Evolutionary conservation across 2,797 vertebrate genomes (phyloP), one percentile per base, ranked within the genome.

Genomic region (Anguilla anguilla): DNA sequence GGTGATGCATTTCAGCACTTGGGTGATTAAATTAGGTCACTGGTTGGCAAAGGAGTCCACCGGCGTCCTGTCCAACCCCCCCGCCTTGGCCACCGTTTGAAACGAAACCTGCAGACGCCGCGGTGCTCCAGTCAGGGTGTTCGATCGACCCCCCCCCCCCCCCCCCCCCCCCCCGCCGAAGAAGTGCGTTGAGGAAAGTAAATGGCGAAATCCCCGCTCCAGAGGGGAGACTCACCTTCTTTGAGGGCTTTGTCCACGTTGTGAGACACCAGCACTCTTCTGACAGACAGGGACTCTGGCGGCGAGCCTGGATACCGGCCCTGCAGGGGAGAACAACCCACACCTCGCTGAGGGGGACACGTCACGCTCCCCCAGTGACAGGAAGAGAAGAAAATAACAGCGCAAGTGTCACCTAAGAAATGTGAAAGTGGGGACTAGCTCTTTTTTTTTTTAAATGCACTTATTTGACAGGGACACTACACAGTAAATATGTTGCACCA

Each of bases 241-340:
- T 96, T 97, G 86, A 97, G 93, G 87, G 95, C 96, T 93, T 97
- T 97, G 91, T 97, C 97, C 96, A 97, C 96, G 84, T 94, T 96
- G 91, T 97, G 96, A 89, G 96, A 97, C 92, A 97, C 95, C 83
- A 96, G 92, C 90, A 96, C 94, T 90, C 95, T 95, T 90, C 96
- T 95, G 77, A 93, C 91, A 0, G 94, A 96, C 87, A 91, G 19
- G 61, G 94, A 89, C 87, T 97, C 96, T 77, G 94, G 92, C 64
- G 87, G 89, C 87, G 90, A 95, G 91, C 91, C 94, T 91, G 51
- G 90, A 67, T 91, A 90, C 87, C 91, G 91, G 90, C 88, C 92
- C 97, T 97, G 94, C 86, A 85, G 25, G 2, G 77, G 6, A 83
- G 55, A 55, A 85, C 59, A 88, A 49, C 6, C 39, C 79, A 69